Evolutionary conservation across 2,797 vertebrate genomes (phyloP), one percentile per base, ranked within the genome.

Genomic region (Gobio occitaniae): DNA sequence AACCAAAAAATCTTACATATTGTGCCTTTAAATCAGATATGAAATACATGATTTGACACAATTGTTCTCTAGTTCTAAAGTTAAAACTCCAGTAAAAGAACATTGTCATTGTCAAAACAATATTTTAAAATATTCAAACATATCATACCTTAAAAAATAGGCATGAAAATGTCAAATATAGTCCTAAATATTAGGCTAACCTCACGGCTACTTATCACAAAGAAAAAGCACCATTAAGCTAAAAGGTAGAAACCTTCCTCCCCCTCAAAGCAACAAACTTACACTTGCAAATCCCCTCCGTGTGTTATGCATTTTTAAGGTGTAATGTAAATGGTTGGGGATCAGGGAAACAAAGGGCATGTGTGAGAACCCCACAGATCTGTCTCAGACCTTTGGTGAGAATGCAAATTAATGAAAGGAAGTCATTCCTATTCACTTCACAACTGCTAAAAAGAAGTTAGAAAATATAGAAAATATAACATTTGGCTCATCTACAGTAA

Each of bases 231-330:
- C 11, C 61, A 15, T 29, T 29, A 2, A 72, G 8, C n/a, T 50
- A 5, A 50, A 77, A 41, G 7, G 19, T 8, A 38, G 36, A 75
- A n/a, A 12, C 69, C 52, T n/a, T 72, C 47, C 66, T 69, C 48
- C 21, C 63, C 25, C 63, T 72, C n/a, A 81, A 80, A 79, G 54
- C 41, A 32, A 72, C 36, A 50, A 25, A 70, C 52, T 85, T 52
- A 83, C 83, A 83, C 85, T 80, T 87, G 83, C 70, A 76, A 87
- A 87, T 69, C 84, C 47, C 29, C 70, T 61, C 41, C 70, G 61
- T 63, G 44, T 41, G 11, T 6, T 44, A 56, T 78, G 54, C 52
- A 68, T 21, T 68, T 65, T 65, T 71, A 69, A 80, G 38, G 77
- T 87, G 82, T 25, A 50, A 85, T 77, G 48, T 69, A 68, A 80